Percentiles rank a stretch among this genome's conserved stretches.
These are phyloP conservation scores for Hycleus cichorii DNA, from an alignment of 1,140 invertebrate species.

Conservation along the genomic window DNA sequence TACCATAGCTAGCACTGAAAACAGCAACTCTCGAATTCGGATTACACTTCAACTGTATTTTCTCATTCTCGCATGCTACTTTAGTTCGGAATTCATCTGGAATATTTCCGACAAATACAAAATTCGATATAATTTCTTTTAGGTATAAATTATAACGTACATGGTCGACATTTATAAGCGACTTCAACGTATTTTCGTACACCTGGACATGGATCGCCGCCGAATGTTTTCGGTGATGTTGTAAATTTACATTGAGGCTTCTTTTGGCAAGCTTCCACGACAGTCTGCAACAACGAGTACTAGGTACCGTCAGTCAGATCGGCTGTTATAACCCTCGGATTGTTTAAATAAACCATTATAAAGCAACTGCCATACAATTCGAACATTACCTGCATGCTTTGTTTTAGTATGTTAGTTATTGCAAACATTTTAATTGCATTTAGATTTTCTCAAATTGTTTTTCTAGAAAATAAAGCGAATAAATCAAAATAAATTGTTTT, in stretches of 20 bases:
- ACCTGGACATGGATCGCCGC: slow-evolving; percentile 79
- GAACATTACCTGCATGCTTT: slow-evolving; percentile 18
- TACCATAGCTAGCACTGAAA: slow-evolving; percentile 83
- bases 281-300: slow-evolving; percentile 88
- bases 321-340: slow-evolving; percentile 20
- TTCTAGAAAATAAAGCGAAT: no score
- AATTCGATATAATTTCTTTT: not conserved
- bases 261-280: slow-evolving; percentile 86
- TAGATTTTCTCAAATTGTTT: no score
- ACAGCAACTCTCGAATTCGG: slow-evolving; percentile 79
- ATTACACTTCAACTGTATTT: slow-evolving; percentile 73
- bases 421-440: not conserved
- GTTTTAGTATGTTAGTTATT: not conserved
- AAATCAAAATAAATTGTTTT: no score
- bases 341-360: slow-evolving; percentile 5
- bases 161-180: slow-evolving; percentile 89
- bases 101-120: slow-evolving; percentile 32
- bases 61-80: slow-evolving; percentile 84
- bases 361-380: not conserved
- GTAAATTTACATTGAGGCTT: slow-evolving; percentile 81
- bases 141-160: slow-evolving; percentile 56
- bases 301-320: slow-evolving; percentile 51
- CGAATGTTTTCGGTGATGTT: slow-evolving; percentile 70
- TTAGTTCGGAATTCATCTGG: slow-evolving; percentile 85
- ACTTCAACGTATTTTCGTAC: slow-evolving; percentile 84